phyloP scores from a whole-genome alignment of 2,888 invertebrate species.

The Phortica magna region DNA sequence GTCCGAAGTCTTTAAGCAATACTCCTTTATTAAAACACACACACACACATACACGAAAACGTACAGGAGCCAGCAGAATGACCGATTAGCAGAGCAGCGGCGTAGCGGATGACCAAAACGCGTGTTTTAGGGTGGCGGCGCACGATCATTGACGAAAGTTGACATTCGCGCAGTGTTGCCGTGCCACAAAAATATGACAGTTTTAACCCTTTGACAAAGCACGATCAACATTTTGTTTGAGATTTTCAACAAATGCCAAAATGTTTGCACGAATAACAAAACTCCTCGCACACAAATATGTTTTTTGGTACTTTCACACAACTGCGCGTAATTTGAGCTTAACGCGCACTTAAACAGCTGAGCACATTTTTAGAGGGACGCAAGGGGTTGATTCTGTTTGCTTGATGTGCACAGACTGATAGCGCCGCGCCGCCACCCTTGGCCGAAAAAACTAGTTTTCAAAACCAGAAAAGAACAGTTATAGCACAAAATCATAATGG shows the following conservation, averaged over 20 bases:
- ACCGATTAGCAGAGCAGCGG: too few species aligned
- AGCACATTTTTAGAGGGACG: not conserved
- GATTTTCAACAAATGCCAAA: too few species aligned
- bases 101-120: too few species aligned
- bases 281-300: too few species aligned
- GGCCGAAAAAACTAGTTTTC: slow-evolving; percentile 52
- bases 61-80: too few species aligned
- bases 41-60: not conserved
- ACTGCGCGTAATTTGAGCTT: slow-evolving; percentile 25
- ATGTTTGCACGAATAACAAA: too few species aligned
- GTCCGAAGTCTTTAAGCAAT: slow-evolving; percentile 43
- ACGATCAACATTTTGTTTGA: too few species aligned
- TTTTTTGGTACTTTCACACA: not conserved
- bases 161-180: too few species aligned
- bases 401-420: slow-evolving; percentile 12
- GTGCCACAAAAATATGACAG: too few species aligned
- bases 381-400: slow-evolving; percentile 44
- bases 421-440: slow-evolving; percentile 32
- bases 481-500: not conserved
- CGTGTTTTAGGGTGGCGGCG: too few species aligned
- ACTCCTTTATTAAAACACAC: not conserved
- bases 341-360: slow-evolving; percentile 23
- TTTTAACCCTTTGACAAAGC: too few species aligned
- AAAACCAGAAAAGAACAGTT: not conserved
- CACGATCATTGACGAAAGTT: too few species aligned